Conservation (phyloP, 2,888 invertebrate genomes). For the Drosophila antonietae region DNA sequence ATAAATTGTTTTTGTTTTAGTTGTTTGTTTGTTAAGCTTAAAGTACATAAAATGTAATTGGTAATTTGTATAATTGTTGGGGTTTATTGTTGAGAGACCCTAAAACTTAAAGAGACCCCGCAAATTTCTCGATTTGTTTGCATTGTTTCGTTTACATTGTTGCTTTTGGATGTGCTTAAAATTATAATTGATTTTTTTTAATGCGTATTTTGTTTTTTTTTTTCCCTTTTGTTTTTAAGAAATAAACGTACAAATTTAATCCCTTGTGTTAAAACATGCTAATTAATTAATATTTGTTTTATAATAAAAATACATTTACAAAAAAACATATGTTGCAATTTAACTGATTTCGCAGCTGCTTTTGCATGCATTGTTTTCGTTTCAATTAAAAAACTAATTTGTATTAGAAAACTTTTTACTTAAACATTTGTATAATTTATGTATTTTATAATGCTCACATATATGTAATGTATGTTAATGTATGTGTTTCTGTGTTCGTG, state of each 20-base stretch:
- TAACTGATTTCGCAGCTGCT: slow-evolving; percentile 11
- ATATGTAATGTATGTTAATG: slow-evolving; percentile 18
- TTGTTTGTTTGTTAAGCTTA: slow-evolving; percentile 19
- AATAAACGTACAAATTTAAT: slow-evolving; percentile 76
- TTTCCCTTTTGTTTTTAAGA: slow-evolving; percentile 38
- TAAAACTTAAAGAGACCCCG: slow-evolving; percentile 53
- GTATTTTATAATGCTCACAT: slow-evolving; percentile 70
- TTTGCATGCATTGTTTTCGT: neutral
- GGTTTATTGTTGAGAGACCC: slow-evolving; percentile 21
- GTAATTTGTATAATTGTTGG: slow-evolving; percentile 11
- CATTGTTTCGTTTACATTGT: slow-evolving; percentile 63
- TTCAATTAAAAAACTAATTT: slow-evolving; percentile 59
- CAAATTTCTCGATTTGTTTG: slow-evolving; percentile 29
- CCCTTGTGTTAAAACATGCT: slow-evolving; percentile 78
- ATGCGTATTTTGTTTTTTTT: slow-evolving; percentile 6
- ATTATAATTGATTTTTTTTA: slow-evolving; percentile 23
- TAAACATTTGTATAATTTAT: slow-evolving; percentile 41
- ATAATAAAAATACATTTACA: slow-evolving; percentile 21
- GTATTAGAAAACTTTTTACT: slow-evolving; percentile 42
- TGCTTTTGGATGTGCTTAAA: slow-evolving; percentile 47
- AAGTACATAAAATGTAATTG: slow-evolving; percentile 31
- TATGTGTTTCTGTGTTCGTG: slow-evolving; percentile 21
- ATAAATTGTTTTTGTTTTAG: slow-evolving; percentile 8
- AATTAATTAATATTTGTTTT: slow-evolving; percentile 30
- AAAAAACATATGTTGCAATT: slow-evolving; percentile 8